These are phyloP conservation scores for Caerostris extrusa DNA, from an alignment of 1,140 invertebrate species.

Conservation along the genomic window DNA sequence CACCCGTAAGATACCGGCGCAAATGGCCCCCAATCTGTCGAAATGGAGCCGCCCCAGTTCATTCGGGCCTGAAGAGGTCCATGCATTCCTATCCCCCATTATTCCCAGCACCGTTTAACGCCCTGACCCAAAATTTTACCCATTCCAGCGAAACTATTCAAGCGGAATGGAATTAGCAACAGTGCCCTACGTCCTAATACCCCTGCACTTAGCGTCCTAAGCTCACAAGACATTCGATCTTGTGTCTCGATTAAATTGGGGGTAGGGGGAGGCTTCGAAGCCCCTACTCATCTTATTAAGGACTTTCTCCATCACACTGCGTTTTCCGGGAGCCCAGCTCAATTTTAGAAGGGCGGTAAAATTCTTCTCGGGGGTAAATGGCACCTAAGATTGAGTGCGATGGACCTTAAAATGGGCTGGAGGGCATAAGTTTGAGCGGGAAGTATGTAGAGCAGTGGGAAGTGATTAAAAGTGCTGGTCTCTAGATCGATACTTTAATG, in stretches of 20 bases:
- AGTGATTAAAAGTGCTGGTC: background rate
- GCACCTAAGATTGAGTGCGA: background rate
- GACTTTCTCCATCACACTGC: background rate
- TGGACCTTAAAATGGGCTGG: background rate
- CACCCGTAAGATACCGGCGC: background rate
- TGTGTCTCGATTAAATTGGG: background rate
- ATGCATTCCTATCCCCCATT: background rate
- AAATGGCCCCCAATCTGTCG: background rate
- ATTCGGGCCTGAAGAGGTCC: background rate
- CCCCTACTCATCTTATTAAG: background rate
- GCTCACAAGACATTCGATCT: background rate
- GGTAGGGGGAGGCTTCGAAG: background rate
- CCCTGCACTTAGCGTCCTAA: background rate
- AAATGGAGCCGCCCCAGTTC: background rate
- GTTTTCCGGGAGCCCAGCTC: background rate
- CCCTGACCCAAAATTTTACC: background rate
- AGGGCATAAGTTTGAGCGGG: background rate
- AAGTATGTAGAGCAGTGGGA: background rate
- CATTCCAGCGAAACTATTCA: background rate
- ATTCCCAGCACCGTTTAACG: background rate
- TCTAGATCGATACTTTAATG: conserved; percentile 11
- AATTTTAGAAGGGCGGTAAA: background rate
- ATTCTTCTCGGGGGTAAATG: background rate
- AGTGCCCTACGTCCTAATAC: background rate
- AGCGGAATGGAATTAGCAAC: conserved; percentile 4